Percentiles rank a stretch among this genome's conserved stretches.
Evolutionary conservation across 2,113 vertebrate genomes (phyloP).

Genomic region (rabbit (Oryctolagus cuniculus)): mOryCun1.1 NC_091440.1:120916501-120917000

Average conservation of each 20-base stretch:
- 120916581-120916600: slow-evolving; percentile 46
- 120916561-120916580: slow-evolving; percentile 45
- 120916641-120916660: not conserved
- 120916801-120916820: slow-evolving; percentile 71
- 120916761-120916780: slow-evolving; percentile 82
- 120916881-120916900: slow-evolving; percentile 61
- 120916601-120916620: slow-evolving; percentile 56
- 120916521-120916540: not conserved
- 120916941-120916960: slow-evolving; percentile 32
- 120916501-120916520: not conserved
- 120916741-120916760: slow-evolving; percentile 83
- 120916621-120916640: slow-evolving; percentile 14
- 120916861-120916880: slow-evolving; percentile 71
- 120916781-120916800: slow-evolving; percentile 80
- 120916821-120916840: slow-evolving; percentile 64
- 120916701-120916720: slow-evolving; percentile 72
- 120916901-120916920: slow-evolving; percentile 38
- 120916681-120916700: slow-evolving; percentile 72
- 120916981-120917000: slow-evolving; percentile 70
- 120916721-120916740: slow-evolving; percentile 83
- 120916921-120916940: slow-evolving; percentile 33
- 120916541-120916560: not conserved
- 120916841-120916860: slow-evolving; percentile 53
- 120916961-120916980: slow-evolving; percentile 59
- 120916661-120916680: slow-evolving; percentile 66